Percentiles rank a stretch among this genome's conserved stretches.
These are phyloP conservation scores for Crocidura indochinensis DNA, from an alignment of 2,797 vertebrate genomes.

Conservation along the genomic window DNA sequence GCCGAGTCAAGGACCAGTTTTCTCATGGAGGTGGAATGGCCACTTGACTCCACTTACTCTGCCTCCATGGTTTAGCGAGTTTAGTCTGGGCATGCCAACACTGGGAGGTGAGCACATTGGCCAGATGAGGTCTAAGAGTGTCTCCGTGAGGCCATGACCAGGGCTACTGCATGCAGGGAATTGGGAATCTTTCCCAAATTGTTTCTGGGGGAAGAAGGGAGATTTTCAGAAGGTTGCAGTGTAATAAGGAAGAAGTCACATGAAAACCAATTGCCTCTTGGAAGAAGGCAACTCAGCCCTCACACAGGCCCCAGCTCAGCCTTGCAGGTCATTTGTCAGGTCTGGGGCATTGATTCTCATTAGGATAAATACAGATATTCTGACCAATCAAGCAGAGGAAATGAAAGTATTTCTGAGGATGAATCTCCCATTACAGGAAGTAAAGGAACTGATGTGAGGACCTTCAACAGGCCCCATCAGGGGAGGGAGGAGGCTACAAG, in stretches of 20 bases:
- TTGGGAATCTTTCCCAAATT: slow-evolving; percentile 42
- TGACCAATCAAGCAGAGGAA: slow-evolving; percentile 62
- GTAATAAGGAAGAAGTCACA: slow-evolving; percentile 58
- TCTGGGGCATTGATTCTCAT: slow-evolving; percentile 57
- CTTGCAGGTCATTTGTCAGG: slow-evolving; percentile 56
- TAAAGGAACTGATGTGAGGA: slow-evolving; percentile 46
- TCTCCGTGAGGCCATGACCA: slow-evolving; percentile 9
- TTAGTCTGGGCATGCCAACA: too few species aligned
- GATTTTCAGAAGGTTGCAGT: slow-evolving; percentile 50
- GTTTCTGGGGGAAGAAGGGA: slow-evolving; percentile 24
- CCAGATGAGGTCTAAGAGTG: slow-evolving; percentile 32
- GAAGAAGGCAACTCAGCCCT: slow-evolving; percentile 48
- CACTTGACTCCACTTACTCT: neutral
- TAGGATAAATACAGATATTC: slow-evolving; percentile 59
- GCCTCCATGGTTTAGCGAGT: too few species aligned
- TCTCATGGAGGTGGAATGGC: neutral
- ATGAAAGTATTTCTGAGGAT: slow-evolving; percentile 44
- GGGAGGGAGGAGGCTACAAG: too few species aligned
- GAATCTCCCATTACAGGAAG: slow-evolving; percentile 74
- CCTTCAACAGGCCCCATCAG: slow-evolving; percentile 47
- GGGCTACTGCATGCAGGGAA: neutral
- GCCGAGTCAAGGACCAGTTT: neutral
- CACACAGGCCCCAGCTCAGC: slow-evolving; percentile 18
- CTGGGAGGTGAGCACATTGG: neutral
- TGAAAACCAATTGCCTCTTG: slow-evolving; percentile 51